phyloP scores from a whole-genome alignment of 2,888 invertebrate species.

The Celastrina argiolus region DNA sequence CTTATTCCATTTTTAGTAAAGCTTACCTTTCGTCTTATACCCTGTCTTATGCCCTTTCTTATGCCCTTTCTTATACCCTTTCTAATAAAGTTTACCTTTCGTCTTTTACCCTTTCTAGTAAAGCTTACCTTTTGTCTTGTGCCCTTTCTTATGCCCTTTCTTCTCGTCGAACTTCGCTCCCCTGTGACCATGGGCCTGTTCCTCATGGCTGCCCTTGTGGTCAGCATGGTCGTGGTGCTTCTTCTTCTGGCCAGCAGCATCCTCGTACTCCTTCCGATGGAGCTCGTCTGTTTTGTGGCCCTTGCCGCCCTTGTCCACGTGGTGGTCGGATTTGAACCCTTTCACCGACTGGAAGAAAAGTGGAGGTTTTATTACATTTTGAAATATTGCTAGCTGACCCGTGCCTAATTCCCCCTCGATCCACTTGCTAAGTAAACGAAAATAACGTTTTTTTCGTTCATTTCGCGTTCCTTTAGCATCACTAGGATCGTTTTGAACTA shows the following conservation, averaged over 20 bases:
- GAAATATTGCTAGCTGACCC: too few relatives aligned
- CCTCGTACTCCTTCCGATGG: constrained; percentile 78
- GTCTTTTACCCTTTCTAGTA: too few relatives aligned
- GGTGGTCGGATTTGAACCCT: constrained; percentile 77
- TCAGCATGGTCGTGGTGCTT: constrained; percentile 81
- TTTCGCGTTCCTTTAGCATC: too few relatives aligned
- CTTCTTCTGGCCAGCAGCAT: constrained; percentile 80
- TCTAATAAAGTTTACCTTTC: too few relatives aligned
- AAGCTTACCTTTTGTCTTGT: constrained; percentile 81
- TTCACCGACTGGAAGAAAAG: constrained; percentile 62
- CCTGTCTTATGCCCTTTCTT: too few relatives aligned
- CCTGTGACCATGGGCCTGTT: constrained; percentile 82
- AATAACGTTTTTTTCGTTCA: too few relatives aligned
- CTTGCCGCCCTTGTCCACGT: constrained; percentile 78
- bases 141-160: constrained; percentile 86
- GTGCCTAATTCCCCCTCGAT: too few relatives aligned
- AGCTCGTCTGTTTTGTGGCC: constrained; percentile 79
- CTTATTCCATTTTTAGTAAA: too few relatives aligned
- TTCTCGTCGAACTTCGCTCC: constrained; percentile 85
- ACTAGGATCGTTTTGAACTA: too few relatives aligned
- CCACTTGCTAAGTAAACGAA: too few relatives aligned
- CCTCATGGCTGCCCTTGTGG: constrained; percentile 81
- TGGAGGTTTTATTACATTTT: neutral
- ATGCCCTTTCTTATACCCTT: too few relatives aligned
- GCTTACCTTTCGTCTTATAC: too few relatives aligned